These are phyloP conservation scores for Pipistrellus pygmaeus DNA, from an alignment of 2,797 vertebrate genomes.

Conservation along the genomic window DNA sequence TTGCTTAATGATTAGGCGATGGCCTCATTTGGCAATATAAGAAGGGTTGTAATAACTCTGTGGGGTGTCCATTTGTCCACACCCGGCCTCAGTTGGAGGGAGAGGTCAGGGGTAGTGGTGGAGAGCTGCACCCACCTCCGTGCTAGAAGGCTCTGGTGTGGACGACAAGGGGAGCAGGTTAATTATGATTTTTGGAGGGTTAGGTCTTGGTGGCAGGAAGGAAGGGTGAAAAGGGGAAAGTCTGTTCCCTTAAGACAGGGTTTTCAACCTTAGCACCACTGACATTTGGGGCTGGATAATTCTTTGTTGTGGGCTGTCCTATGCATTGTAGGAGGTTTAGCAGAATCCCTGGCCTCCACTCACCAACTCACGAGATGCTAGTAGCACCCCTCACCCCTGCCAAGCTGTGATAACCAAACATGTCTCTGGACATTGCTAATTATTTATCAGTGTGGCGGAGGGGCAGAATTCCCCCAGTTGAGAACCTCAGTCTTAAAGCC, in stretches of 20 bases:
- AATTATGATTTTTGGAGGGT: not conserved
- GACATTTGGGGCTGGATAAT: not conserved
- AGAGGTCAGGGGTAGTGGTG: not conserved
- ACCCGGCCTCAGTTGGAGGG: not conserved
- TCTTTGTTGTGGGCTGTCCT: not conserved
- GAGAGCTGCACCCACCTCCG: not conserved
- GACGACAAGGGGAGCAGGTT: not conserved
- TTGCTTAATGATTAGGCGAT: not conserved
- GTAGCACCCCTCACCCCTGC: fast-evolving
- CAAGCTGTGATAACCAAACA: not conserved
- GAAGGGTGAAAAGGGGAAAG: too few species aligned
- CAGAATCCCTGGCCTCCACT: not conserved
- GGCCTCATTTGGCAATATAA: not conserved
- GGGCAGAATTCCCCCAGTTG: not conserved
- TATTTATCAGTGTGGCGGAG: not conserved
- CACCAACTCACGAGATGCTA: not conserved
- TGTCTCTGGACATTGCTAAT: not conserved
- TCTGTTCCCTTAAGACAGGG: not conserved
- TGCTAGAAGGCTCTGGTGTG: not conserved
- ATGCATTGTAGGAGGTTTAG: not conserved
- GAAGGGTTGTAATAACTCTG: not conserved
- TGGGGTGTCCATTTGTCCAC: not conserved
- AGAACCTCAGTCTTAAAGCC: not conserved
- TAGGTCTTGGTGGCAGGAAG: not conserved
- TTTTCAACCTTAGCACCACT: not conserved